Percentiles rank a stretch among this genome's conserved stretches.
phyloP scores from a whole-genome alignment of 2,797 vertebrate species.

The Botia kubotai region DNA sequence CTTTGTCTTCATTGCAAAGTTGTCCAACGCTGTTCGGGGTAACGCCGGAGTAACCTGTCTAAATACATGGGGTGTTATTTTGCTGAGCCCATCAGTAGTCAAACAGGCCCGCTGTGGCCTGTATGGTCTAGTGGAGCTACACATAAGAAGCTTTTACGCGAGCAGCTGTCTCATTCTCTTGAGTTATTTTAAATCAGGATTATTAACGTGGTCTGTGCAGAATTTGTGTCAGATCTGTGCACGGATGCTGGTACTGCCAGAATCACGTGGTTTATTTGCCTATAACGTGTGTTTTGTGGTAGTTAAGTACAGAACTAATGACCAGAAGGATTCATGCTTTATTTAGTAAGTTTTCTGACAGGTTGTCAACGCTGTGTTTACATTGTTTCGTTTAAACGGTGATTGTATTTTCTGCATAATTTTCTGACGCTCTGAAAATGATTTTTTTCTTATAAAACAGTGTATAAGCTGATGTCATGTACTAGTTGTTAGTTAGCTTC shows the following conservation, averaged over 20 bases:
- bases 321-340: too few species aligned
- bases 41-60: not conserved
- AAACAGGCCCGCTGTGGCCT: slow-evolving; percentile 44
- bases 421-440: not conserved
- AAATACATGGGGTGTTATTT: not conserved
- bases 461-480: not conserved
- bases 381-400: not conserved
- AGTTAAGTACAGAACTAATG: too few species aligned
- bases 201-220: not conserved
- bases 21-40: not conserved
- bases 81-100: slow-evolving; percentile 3
- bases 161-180: not conserved
- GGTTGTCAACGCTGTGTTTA: not conserved
- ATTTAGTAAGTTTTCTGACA: not conserved
- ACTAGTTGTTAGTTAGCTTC: not conserved
- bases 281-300: not conserved
- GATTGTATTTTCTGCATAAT: not conserved
- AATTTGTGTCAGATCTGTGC: not conserved
- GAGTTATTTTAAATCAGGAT: not conserved
- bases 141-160: not conserved
- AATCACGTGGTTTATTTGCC: not conserved
- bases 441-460: not conserved
- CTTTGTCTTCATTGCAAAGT: not conserved
- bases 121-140: slow-evolving; percentile 41
- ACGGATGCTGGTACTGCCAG: not conserved